Percentiles rank a stretch among this genome's conserved stretches.
Evolutionary conservation across 2,888 invertebrate species (phyloP).

Genomic region (Chirona hameri): DNA sequence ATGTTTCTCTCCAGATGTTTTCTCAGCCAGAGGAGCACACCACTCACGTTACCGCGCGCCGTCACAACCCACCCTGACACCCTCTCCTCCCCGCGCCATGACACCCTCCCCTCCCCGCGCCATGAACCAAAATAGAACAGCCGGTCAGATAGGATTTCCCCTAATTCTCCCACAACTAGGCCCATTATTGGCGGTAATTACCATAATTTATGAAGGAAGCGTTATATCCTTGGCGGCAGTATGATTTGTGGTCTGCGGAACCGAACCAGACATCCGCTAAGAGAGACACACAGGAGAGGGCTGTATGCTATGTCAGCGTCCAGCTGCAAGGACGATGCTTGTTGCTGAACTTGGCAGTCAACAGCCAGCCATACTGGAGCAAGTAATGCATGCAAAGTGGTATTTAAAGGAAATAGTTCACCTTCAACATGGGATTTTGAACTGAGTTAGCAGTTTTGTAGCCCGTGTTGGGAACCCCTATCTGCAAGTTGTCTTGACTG

Average conservation of each 20-base stretch:
- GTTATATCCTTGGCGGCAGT: background rate
- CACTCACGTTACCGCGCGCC: constrained; percentile 1
- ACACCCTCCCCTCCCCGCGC: background rate
- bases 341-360: too few species aligned
- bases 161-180: constrained; percentile 6
- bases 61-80: too few species aligned
- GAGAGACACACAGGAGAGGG: too few species aligned
- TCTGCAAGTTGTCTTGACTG: too few species aligned
- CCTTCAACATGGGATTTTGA: too few species aligned
- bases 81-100: too few species aligned
- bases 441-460: too few species aligned
- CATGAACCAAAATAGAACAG: background rate
- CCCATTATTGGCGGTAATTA: constrained; percentile 9
- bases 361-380: too few species aligned
- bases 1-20: background rate
- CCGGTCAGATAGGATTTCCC: background rate
- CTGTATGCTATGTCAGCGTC: too few species aligned
- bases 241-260: background rate
- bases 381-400: too few species aligned
- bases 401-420: too few species aligned
- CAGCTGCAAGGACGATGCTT: background rate
- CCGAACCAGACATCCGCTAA: background rate
- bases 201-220: constrained; percentile 3
- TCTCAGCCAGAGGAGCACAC: background rate
- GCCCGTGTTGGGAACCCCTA: too few species aligned